Evolutionary conservation across 2,113 vertebrate genomes (phyloP).

Genomic region (Sigmodon hispidus): DNA sequence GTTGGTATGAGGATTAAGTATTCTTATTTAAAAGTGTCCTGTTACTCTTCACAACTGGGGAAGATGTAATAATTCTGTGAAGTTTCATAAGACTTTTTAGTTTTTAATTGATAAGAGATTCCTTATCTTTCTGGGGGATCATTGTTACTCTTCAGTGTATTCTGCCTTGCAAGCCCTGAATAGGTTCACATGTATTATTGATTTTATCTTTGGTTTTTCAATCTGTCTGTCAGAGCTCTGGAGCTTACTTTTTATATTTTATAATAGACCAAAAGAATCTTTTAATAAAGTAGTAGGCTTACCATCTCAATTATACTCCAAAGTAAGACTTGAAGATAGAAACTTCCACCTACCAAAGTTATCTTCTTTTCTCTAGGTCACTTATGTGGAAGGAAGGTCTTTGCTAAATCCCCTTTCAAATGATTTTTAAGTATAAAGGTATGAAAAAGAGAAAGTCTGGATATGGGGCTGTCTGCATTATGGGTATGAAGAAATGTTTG

Average conservation of each 20-base stretch:
- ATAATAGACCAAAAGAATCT: background rate
- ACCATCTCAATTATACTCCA: background rate
- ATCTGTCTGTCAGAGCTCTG: background rate
- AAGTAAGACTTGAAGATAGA: background rate
- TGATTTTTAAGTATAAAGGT: background rate
- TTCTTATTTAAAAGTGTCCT: background rate
- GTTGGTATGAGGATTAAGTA: conserved; percentile 11
- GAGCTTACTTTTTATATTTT: conserved; percentile 4
- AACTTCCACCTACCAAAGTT: fast-evolving
- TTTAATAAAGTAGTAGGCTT: background rate
- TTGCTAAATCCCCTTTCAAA: background rate
- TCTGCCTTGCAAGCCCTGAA: background rate
- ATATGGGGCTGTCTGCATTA: background rate
- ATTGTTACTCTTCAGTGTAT: background rate
- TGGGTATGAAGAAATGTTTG: background rate
- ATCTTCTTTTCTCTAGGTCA: background rate
- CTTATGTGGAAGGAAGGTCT: fast-evolving
- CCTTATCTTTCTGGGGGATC: background rate
- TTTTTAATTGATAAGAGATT: background rate
- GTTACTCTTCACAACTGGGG: conserved; percentile 1
- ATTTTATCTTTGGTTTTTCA: conserved; percentile 8
- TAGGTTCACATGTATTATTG: background rate
- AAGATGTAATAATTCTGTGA: background rate
- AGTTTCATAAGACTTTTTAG: background rate
- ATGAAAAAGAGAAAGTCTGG: background rate